Percentiles rank a stretch among this genome's conserved stretches.
Conservation (phyloP, 2,888 invertebrate genomes). For the Balanococcus diminutus region DNA sequence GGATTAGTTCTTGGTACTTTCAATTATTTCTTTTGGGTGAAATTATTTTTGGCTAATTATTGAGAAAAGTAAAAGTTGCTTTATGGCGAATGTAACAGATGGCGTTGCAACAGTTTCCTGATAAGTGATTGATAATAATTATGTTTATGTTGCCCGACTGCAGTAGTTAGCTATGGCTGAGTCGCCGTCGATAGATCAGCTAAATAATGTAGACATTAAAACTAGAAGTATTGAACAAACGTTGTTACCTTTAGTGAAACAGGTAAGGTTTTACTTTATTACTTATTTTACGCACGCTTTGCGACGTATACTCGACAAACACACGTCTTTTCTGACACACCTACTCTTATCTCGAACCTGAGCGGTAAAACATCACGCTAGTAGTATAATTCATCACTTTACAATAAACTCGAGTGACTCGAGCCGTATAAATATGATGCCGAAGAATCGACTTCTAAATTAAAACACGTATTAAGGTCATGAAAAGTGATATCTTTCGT, state of each 20-base stretch:
- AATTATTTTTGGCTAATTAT: neutral
- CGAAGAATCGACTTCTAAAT: neutral
- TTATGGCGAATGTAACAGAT: neutral
- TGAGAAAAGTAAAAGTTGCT: neutral
- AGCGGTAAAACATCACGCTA: neutral
- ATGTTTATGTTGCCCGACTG: slow-evolving; percentile 24
- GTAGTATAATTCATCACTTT: neutral
- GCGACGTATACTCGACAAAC: neutral
- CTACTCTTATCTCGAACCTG: neutral
- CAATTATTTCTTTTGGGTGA: no score
- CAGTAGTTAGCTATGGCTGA: slow-evolving; percentile 54
- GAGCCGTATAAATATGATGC: neutral
- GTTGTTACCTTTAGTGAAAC: slow-evolving; percentile 89
- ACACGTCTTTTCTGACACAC: neutral
- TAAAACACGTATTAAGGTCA: slow-evolving; percentile 25
- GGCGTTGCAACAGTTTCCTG: neutral
- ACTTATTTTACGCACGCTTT: neutral
- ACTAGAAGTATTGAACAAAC: slow-evolving; percentile 94
- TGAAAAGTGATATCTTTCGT: slow-evolving; percentile 15
- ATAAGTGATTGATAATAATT: slow-evolving; percentile 37
- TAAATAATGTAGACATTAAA: slow-evolving; percentile 75
- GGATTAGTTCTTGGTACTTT: no score
- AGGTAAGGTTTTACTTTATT: slow-evolving; percentile 69
- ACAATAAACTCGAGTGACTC: neutral
- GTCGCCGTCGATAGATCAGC: slow-evolving; percentile 45